Conservation (phyloP, 1,140 invertebrate genomes). For the Drosophila parvula region DNA sequence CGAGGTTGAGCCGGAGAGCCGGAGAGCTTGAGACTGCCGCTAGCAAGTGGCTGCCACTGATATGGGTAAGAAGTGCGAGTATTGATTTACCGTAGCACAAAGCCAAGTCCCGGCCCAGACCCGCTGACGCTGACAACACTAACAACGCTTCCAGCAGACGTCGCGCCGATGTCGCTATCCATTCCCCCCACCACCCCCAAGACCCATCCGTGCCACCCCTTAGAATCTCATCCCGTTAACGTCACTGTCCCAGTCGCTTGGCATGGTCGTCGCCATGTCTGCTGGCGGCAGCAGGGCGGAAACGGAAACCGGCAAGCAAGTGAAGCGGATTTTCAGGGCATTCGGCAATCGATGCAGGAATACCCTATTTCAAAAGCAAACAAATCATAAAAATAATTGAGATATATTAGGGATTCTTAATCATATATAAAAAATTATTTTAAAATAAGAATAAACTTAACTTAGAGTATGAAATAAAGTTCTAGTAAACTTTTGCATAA, state of each 20-base stretch:
- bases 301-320: slow-evolving; percentile 66
- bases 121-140: slow-evolving; percentile 58
- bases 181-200: not conserved
- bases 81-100: slow-evolving; percentile 69
- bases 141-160: slow-evolving; percentile 50
- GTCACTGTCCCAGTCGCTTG: slow-evolving; percentile 8
- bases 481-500: no score
- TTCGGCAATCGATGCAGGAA: not conserved
- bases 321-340: slow-evolving; percentile 1
- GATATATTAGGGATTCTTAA: no score
- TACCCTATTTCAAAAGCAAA: slow-evolving; percentile 1
- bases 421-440: no score
- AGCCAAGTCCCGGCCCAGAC: slow-evolving; percentile 53
- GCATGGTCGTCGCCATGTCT: slow-evolving; percentile 47
- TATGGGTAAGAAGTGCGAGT: slow-evolving; percentile 55
- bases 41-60: slow-evolving; percentile 58
- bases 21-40: slow-evolving; percentile 12
- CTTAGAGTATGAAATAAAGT: no score
- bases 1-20: slow-evolving; percentile 14
- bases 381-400: not conserved
- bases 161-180: slow-evolving; percentile 47
- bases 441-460: no score
- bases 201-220: not conserved
- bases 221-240: not conserved
- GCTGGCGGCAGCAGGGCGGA: slow-evolving; percentile 62